A percentile compares a stretch with the other conserved stretches of the same genome.
These are phyloP conservation scores for Watsonalla binaria DNA, from an alignment of 2,888 invertebrate genomes.

Conservation along the genomic window DNA sequence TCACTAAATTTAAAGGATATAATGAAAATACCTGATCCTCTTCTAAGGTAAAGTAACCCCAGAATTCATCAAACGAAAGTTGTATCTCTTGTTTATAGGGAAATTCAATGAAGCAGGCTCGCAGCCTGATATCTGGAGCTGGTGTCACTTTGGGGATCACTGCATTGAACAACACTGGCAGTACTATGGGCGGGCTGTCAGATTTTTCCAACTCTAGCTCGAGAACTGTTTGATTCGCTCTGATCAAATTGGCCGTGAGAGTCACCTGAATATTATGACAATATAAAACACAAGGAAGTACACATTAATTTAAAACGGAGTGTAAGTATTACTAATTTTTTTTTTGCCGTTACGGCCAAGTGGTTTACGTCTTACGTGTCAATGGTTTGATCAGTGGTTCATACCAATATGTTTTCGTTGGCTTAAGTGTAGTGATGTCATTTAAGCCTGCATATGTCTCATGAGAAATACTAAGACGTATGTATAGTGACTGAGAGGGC, in stretches of 20 bases:
- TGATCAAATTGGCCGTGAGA: conserved; percentile 73
- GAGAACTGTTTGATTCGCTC: conserved; percentile 63
- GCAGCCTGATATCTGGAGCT: conserved; percentile 72
- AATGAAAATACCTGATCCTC: conserved; percentile 19
- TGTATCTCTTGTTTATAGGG: conserved; percentile 69
- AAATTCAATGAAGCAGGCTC: conserved; percentile 80
- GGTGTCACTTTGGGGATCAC: conserved; percentile 66
- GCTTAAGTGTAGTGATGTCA: no score
- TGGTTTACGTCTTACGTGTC: no score
- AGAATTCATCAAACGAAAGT: conserved; percentile 65
- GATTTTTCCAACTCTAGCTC: conserved; percentile 78
- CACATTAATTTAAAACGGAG: no score
- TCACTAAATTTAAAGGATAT: neutral
- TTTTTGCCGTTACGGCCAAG: no score
- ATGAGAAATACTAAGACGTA: no score
- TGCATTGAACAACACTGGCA: conserved; percentile 75
- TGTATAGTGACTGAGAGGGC: no score
- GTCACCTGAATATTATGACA: conserved; percentile 56
- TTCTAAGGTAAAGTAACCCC: conserved; percentile 47
- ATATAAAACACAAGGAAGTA: neutral
- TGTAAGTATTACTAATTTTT: no score
- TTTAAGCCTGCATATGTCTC: no score
- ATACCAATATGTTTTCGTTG: no score
- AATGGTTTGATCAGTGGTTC: no score
- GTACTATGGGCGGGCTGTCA: conserved; percentile 68